Percentiles rank a stretch among this genome's conserved stretches.
Evolutionary conservation across 1,140 invertebrate genomes (phyloP).

Genomic region (Oreohelix idahoensis): DNA sequence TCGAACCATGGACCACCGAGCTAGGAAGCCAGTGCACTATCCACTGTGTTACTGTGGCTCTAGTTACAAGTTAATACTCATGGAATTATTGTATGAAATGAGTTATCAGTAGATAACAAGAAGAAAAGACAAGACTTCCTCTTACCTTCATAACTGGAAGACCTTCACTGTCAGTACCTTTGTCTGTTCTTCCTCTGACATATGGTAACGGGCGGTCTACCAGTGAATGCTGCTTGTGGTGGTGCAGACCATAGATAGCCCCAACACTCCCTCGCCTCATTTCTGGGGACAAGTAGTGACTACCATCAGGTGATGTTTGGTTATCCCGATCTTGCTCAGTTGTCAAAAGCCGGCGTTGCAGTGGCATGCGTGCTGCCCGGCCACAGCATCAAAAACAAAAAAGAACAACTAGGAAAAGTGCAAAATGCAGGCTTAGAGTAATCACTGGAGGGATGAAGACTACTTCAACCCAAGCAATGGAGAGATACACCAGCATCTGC

Average conservation of each 20-base stretch:
- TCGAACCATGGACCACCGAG: too few species aligned
- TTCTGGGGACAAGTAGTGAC: constrained; percentile 55
- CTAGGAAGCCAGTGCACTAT: too few species aligned
- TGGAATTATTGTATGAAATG: too few species aligned
- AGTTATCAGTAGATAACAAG: too few species aligned
- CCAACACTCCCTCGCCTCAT: constrained; percentile 66
- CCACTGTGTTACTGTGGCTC: too few species aligned
- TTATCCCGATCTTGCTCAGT: constrained; percentile 49
- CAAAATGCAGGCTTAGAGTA: too few species aligned
- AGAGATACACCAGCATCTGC: too few species aligned
- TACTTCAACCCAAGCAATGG: too few species aligned
- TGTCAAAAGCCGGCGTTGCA: constrained; percentile 43
- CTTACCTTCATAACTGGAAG: constrained; percentile 40
- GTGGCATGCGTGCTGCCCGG: constrained; percentile 50
- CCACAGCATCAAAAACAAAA: constrained; percentile 43
- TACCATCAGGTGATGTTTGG: constrained; percentile 34
- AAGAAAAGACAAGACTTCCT: neutral
- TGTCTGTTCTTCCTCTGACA: constrained; percentile 39
- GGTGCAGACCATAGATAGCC: constrained; percentile 61
- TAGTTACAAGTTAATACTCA: too few species aligned
- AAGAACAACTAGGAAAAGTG: too few species aligned
- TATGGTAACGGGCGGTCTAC: constrained; percentile 63
- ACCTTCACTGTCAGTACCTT: neutral
- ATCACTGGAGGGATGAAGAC: too few species aligned
- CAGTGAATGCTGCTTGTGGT: constrained; percentile 58